These are phyloP conservation scores for Holotrichia oblita DNA, from an alignment of 1,140 invertebrate genomes.

Conservation along the genomic window DNA sequence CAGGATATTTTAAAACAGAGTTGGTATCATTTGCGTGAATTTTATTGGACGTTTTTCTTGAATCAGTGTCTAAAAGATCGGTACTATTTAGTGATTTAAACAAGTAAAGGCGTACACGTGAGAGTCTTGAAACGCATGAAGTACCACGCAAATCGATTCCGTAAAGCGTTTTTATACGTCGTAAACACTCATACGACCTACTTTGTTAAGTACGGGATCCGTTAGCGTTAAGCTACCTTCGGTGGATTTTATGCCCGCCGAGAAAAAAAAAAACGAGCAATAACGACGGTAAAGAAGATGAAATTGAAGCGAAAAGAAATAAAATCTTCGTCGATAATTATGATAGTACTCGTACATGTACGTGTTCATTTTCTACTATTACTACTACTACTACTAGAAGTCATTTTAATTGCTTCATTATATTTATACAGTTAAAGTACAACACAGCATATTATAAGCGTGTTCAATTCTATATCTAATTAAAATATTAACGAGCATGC, in stretches of 20 bases:
- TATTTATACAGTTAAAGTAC: neutral
- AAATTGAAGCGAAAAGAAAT: neutral
- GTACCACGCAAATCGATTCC: neutral
- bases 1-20: too few species aligned
- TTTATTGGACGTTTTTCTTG: too few species aligned
- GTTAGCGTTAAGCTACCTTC: conserved; percentile 1
- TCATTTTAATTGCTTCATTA: too few species aligned
- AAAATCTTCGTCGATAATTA: neutral
- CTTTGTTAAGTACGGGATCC: neutral
- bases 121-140: too few species aligned
- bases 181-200: neutral
- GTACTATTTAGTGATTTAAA: too few species aligned
- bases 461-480: neutral
- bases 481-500: neutral
- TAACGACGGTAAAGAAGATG: neutral
- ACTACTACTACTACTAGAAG: too few species aligned
- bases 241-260: too few species aligned
- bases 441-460: neutral
- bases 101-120: too few species aligned
- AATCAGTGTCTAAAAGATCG: too few species aligned
- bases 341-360: neutral
- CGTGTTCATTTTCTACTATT: neutral
- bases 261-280: too few species aligned
- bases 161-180: neutral
- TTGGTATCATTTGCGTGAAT: too few species aligned